These are phyloP conservation scores for Phoxinus dragarum DNA, from an alignment of 2,797 vertebrate species.

Conservation along the genomic window DNA sequence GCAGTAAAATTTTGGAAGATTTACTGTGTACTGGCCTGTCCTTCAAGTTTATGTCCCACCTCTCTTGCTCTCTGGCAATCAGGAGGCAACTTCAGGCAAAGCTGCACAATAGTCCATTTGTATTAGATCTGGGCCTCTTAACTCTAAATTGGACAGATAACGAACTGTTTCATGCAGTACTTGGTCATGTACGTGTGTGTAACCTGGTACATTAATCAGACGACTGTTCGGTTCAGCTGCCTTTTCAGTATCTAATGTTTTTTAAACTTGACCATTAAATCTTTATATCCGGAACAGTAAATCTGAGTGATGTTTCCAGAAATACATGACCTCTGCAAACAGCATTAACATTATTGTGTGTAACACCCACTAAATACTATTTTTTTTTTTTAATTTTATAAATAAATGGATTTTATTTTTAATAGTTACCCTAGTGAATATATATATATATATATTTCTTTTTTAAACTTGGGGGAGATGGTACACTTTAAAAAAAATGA, in stretches of 20 bases:
- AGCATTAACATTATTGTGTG: conserved; percentile 7
- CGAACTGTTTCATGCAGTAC: conserved; percentile 33
- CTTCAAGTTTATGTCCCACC: conserved; percentile 52
- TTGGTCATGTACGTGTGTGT: background rate
- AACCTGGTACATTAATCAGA: conserved; percentile 39
- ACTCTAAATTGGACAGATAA: conserved; percentile 49
- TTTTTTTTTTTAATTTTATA: too few relatives aligned
- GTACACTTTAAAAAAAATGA: background rate
- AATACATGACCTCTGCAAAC: background rate
- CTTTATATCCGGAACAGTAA: conserved; percentile 3
- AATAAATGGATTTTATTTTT: background rate
- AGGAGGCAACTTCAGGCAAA: conserved; percentile 38
- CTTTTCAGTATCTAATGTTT: background rate
- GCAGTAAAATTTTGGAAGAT: conserved; percentile 54
- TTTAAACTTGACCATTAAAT: conserved; percentile 7
- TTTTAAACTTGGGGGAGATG: background rate
- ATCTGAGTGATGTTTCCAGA: conserved; percentile 15
- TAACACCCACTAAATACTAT: background rate
- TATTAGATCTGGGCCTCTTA: conserved; percentile 46
- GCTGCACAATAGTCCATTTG: conserved; percentile 57
- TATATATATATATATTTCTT: too few relatives aligned
- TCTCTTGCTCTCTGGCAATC: conserved; percentile 44
- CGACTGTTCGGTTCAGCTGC: background rate
- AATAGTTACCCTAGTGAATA: background rate
- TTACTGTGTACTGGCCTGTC: conserved; percentile 56